Base-by-base conservation (phyloP, 2,113 vertebrate genomes). In the Dasypus novemcinctus region DNA sequence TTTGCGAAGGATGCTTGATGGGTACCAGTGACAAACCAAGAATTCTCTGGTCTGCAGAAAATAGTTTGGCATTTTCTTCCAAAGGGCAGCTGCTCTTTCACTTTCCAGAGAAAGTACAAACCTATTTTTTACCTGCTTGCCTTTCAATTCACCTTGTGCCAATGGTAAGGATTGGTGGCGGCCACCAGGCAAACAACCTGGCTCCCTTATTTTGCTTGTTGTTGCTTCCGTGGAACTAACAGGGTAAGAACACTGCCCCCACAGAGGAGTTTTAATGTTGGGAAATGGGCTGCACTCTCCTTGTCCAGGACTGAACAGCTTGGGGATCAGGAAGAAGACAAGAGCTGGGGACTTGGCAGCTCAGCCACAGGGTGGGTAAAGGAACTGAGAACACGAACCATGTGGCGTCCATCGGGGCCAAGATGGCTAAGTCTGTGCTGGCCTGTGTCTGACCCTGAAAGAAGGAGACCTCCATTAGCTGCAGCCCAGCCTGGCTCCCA, bases 331-430 rank as follows among this genome's bases (percentile, higher is more conserved):
- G 84, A 97, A 96, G 72, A 89, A 94, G 72, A 90, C 92, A 38
- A 18, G 75, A 97, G 96, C 54, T 5, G 20, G 69, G 95, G 87
- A 66, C 72, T 88, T 97, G 96, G 90, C 95, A 97, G 76, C 38
- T 93, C 38, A 61, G 90, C 71, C 78, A 49, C 46, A 81, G 96
- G 14, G 31, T 96, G 96, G 97, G 96, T 92, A 96, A 97, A 92
- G 0, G 76, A 88, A 89, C 69, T 85, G 93, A 96, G 97, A 97
- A 87, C 92, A 93, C 75, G 95, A 98, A 95, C 95, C 97, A 97
- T 97, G 92, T 97, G 98, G 94, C 97, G 87, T 94, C 59, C 57
- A 97, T 96, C 95, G 96, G 97, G 88, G 96, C 96, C 97, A 97
- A 97, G 79, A 93, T 93, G 95, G 96, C 95, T 98, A 95, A 97